Evolutionary conservation across 2,113 vertebrate species (phyloP).

Genomic region (Turnix velox): DNA sequence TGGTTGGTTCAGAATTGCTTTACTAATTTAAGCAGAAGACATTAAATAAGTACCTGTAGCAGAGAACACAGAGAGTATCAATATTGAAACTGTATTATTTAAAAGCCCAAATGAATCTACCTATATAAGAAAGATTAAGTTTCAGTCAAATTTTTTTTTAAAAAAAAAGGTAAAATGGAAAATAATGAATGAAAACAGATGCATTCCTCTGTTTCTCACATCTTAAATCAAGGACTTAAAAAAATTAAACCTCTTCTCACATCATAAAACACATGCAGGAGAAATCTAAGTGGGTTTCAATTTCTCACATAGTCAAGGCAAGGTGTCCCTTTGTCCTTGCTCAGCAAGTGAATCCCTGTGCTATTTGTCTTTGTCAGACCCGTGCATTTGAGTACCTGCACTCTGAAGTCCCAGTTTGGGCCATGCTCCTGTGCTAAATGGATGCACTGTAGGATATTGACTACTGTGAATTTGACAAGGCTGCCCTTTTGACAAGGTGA

Average conservation of each 20-base stretch:
- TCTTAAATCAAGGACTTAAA: slow-evolving; percentile 60
- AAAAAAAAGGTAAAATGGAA: background rate
- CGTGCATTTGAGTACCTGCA: slow-evolving; percentile 70
- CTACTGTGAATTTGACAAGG: slow-evolving; percentile 64
- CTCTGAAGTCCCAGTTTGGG: slow-evolving; percentile 68
- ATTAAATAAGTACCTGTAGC: background rate
- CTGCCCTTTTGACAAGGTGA: slow-evolving; percentile 74
- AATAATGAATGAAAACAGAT: slow-evolving; percentile 36
- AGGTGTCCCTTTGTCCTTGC: slow-evolving; percentile 88
- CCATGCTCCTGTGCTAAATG: slow-evolving; percentile 75
- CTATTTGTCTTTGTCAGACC: slow-evolving; percentile 90
- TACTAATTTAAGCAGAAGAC: slow-evolving; percentile 6
- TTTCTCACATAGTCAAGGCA: slow-evolving; percentile 59
- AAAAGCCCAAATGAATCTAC: background rate
- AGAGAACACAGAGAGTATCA: background rate
- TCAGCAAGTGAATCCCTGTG: slow-evolving; percentile 66
- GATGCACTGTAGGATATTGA: slow-evolving; percentile 71
- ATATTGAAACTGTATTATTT: slow-evolving; percentile 15
- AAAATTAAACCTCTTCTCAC: slow-evolving; percentile 66
- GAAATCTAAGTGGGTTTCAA: slow-evolving; percentile 62
- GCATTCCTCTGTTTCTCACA: slow-evolving; percentile 21
- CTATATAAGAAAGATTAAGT: slow-evolving; percentile 10
- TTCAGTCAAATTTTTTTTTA: background rate
- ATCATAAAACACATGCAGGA: slow-evolving; percentile 52
- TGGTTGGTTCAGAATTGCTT: background rate